phyloP scores from a whole-genome alignment of 1,140 invertebrate species.

The Calephelis virginiensis region DNA sequence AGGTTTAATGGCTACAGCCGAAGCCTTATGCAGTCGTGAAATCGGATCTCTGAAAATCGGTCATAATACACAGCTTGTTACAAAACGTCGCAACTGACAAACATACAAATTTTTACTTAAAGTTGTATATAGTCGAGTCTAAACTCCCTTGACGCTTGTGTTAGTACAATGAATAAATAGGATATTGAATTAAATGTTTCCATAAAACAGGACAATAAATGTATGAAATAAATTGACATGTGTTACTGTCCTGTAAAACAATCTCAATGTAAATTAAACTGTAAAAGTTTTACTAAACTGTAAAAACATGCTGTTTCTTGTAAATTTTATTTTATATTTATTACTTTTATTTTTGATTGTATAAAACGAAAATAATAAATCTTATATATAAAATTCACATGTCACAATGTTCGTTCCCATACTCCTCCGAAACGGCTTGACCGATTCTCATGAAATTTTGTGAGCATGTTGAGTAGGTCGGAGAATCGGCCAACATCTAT shows the following conservation, averaged over 20 bases:
- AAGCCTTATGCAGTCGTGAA: slow-evolving; percentile 25
- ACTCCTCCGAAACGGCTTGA: too few relatives aligned
- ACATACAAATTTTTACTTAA: neutral
- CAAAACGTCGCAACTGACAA: slow-evolving; percentile 8
- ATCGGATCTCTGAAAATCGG: slow-evolving; percentile 28
- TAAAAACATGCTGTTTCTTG: too few relatives aligned
- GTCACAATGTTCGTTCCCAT: too few relatives aligned
- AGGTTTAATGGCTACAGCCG: slow-evolving; percentile 9
- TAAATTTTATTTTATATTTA: too few relatives aligned
- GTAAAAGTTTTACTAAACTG: too few relatives aligned
- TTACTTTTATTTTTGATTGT: too few relatives aligned
- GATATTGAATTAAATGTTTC: slow-evolving; percentile 15
- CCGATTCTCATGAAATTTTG: too few relatives aligned
- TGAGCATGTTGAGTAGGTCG: too few relatives aligned
- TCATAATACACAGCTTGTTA: slow-evolving; percentile 14
- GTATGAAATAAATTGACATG: slow-evolving; percentile 4
- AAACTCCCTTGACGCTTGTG: neutral
- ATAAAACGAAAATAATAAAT: too few relatives aligned
- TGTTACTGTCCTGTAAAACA: neutral
- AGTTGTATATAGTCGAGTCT: neutral
- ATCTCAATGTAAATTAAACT: too few relatives aligned
- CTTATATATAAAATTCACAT: too few relatives aligned
- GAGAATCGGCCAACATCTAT: too few relatives aligned
- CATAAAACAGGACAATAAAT: slow-evolving; percentile 3
- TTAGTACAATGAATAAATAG: slow-evolving; percentile 1